Percentiles rank a stretch among this genome's conserved stretches.
phyloP scores from a whole-genome alignment of 2,797 vertebrate genomes.

The Enteromius argenteus region DNA sequence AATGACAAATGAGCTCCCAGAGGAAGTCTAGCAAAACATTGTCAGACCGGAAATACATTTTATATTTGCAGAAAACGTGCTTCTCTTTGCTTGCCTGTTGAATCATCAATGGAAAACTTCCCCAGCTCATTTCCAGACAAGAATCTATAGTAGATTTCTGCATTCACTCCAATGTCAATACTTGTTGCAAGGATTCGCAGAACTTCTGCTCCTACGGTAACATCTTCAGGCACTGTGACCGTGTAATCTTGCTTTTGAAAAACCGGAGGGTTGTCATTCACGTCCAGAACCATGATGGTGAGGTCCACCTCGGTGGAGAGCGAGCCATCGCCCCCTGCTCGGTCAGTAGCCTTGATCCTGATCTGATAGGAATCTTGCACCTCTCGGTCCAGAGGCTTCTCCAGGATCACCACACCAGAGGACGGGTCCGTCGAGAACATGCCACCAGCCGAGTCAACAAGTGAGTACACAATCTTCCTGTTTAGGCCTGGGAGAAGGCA shows the following conservation, averaged over 20 bases:
- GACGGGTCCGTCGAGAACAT: constrained; percentile 90
- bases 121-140: constrained; percentile 91
- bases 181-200: constrained; percentile 90
- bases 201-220: constrained; percentile 87
- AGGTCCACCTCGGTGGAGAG: constrained; percentile 85
- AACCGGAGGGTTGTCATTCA: constrained; percentile 96
- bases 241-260: constrained; percentile 92
- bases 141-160: constrained; percentile 91
- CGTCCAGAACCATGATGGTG: constrained; percentile 89
- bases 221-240: constrained; percentile 88
- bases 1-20: neutral
- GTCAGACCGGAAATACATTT: constrained; percentile 18
- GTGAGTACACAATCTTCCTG: constrained; percentile 87
- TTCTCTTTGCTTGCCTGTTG: constrained; percentile 79
- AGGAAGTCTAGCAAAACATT: neutral
- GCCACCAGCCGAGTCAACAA: constrained; percentile 85
- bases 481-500: constrained; percentile 82
- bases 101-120: constrained; percentile 88
- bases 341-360: constrained; percentile 87
- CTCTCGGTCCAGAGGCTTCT: constrained; percentile 91
- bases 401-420: constrained; percentile 89
- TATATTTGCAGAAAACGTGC: neutral
- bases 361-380: constrained; percentile 85
- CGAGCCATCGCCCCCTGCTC: constrained; percentile 84
- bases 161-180: constrained; percentile 90